These are phyloP conservation scores for Phyllopteryx taeniolatus DNA, from an alignment of 2,113 vertebrate species.

Conservation along the genomic window DNA sequence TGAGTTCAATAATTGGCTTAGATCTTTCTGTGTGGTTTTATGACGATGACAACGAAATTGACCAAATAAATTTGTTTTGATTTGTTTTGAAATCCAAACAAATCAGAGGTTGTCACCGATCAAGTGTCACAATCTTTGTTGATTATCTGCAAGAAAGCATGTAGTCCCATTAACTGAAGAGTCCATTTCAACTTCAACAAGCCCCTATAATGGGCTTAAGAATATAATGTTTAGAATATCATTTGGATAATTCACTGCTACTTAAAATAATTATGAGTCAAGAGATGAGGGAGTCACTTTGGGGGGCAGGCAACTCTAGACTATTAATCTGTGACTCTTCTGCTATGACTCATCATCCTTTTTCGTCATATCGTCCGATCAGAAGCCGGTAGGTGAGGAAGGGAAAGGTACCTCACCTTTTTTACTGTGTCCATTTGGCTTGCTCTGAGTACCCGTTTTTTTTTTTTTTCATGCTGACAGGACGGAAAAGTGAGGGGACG, in stretches of 20 bases:
- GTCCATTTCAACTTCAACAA: not conserved
- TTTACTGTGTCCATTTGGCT: conserved; percentile 44
- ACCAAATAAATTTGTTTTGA: not conserved
- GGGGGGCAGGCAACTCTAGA: not conserved
- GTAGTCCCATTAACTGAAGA: not conserved
- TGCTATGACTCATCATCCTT: conserved; percentile 34
- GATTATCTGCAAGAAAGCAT: not conserved
- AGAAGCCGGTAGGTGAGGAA: not conserved
- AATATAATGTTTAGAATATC: not conserved
- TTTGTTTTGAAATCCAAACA: too few relatives aligned
- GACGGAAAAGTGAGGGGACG: conserved; percentile 52
- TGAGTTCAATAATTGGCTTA: not conserved
- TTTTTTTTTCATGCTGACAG: conserved; percentile 53
- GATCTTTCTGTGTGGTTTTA: not conserved
- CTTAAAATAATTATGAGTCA: not conserved
- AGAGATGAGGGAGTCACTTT: not conserved
- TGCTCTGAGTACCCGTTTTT: conserved; percentile 30
- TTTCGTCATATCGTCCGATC: not conserved
- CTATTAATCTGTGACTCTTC: conserved; percentile 25
- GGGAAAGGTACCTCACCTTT: conserved; percentile 6
- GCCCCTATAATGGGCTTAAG: not conserved
- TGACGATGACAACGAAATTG: not conserved
- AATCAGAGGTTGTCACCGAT: too few relatives aligned
- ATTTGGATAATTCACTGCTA: not conserved
- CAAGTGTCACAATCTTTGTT: not conserved